Base-by-base conservation (phyloP, 2,113 vertebrate genomes). In the Hylia prasina region DNA sequence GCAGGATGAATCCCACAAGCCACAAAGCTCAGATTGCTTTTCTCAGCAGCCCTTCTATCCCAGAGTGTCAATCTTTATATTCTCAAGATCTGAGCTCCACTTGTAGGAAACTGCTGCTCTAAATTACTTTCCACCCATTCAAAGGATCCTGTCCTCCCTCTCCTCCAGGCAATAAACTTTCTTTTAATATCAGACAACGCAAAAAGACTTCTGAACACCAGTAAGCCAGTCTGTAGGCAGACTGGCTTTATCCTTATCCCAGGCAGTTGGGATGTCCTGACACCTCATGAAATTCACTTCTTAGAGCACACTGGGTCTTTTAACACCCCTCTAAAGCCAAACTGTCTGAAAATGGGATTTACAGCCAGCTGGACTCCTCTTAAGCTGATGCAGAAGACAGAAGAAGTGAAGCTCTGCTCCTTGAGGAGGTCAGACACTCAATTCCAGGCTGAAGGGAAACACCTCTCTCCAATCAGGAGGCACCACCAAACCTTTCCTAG, bases 301-400 rank as follows among this genome's bases (percentile, higher is more conserved):
- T 82, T 71, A 40, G 12, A 72, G 33, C 0, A 1, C 40, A 70
- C 21, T 72, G 42, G 68, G 31, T 65, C 37, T 70, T 91, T 72
- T 10, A 65, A 83, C 68, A 72, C 27, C 45, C 45, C 14, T 2
- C 22, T 42, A 70, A 69, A 91, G 37, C 53, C 87, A 81, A 77
- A 63, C 54, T 89, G 87, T 60, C 94, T 89, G 72, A 64, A 76
- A 64, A 77, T 28, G 33, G 44, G 53, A 89, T 91, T 93, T 80
- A 27, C 27, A 93, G 68, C 53, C 54, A 76, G 84, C 48, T 89
- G 77, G 68, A 80, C 45, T 71, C 56, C 56, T 66, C 63, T 83
- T 83, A 33, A 83, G 81, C 58, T 80, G 53, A 75, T 24, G 27
- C 56, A 75, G n/a, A 16, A 51, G 35, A 77, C 20, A 65, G 64